A percentile compares a stretch with the other conserved stretches of the same genome.
Evolutionary conservation across 64 coral and sea anemone genomes (phyloP).

Genomic region (Catalaphyllia jardinei): DNA sequence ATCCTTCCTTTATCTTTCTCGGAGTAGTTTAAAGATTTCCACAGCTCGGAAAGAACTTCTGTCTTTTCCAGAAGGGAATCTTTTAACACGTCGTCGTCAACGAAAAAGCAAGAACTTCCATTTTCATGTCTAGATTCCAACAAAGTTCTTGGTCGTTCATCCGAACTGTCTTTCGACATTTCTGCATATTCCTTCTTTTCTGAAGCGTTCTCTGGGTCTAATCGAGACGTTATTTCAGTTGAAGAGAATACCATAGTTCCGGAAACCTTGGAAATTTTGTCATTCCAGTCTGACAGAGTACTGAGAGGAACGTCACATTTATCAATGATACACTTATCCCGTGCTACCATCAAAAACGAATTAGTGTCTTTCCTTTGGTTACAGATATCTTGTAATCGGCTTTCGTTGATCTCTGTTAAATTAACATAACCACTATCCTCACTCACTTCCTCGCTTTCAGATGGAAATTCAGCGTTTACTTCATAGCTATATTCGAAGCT

Average conservation of each 20-base stretch:
- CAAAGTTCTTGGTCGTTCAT: background rate
- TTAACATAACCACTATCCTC: background rate
- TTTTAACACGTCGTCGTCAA: background rate
- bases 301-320: background rate
- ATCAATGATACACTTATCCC: background rate
- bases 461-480: background rate
- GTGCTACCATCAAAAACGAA: background rate
- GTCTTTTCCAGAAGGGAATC: background rate
- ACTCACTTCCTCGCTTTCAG: background rate
- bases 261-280: no score
- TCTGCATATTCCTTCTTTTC: background rate
- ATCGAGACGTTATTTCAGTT: background rate
- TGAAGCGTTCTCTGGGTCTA: background rate
- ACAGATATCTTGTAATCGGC: background rate
- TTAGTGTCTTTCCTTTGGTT: background rate
- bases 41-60: background rate
- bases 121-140: background rate
- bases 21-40: background rate
- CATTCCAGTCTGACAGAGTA: background rate
- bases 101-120: background rate
- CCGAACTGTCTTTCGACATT: background rate
- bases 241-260: background rate
- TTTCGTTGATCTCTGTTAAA: background rate
- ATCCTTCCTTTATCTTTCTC: background rate
- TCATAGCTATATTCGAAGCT: background rate